A percentile compares a stretch with the other conserved stretches of the same genome.
These are phyloP conservation scores for Monopterus albus DNA, from an alignment of 2,113 vertebrate species.

Conservation along the genomic window DNA sequence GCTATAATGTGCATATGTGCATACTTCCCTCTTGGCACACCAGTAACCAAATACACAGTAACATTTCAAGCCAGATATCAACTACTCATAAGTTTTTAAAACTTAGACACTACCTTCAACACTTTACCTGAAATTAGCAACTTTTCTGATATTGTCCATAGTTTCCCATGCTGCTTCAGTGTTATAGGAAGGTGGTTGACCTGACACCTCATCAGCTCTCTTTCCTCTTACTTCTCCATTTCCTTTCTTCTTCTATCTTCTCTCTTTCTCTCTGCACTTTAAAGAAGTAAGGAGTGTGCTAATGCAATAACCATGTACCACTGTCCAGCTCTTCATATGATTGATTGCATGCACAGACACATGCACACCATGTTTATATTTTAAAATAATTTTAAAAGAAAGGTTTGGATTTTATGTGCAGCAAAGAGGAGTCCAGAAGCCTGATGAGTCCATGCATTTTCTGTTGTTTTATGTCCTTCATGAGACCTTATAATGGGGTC, in stretches of 20 bases:
- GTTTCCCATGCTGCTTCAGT: constrained; percentile 44
- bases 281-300: constrained; percentile 55
- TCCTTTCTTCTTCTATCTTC: constrained; percentile 55
- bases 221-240: constrained; percentile 34
- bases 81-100: neutral
- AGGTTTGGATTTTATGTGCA: constrained; percentile 58
- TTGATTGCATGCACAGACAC: constrained; percentile 62
- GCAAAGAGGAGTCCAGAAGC: constrained; percentile 53
- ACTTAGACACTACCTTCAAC: constrained; percentile 10
- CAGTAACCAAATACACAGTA: neutral
- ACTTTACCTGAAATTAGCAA: constrained; percentile 29
- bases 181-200: constrained; percentile 45
- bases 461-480: constrained; percentile 62
- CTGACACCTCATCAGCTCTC: constrained; percentile 56
- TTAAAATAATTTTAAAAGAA: constrained; percentile 64
- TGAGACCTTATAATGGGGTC: constrained; percentile 45
- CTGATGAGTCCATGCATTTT: constrained; percentile 41
- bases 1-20: neutral
- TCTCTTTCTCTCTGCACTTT: constrained; percentile 36
- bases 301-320: constrained; percentile 72
- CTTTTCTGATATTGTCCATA: constrained; percentile 40
- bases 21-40: neutral
- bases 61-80: neutral
- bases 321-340: constrained; percentile 63
- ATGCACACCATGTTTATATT: constrained; percentile 37